A percentile compares a stretch with the other conserved stretches of the same genome.
Evolutionary conservation across 2,797 vertebrate species (phyloP).

Genomic region (Aselliscus stoliczkanus): DNA sequence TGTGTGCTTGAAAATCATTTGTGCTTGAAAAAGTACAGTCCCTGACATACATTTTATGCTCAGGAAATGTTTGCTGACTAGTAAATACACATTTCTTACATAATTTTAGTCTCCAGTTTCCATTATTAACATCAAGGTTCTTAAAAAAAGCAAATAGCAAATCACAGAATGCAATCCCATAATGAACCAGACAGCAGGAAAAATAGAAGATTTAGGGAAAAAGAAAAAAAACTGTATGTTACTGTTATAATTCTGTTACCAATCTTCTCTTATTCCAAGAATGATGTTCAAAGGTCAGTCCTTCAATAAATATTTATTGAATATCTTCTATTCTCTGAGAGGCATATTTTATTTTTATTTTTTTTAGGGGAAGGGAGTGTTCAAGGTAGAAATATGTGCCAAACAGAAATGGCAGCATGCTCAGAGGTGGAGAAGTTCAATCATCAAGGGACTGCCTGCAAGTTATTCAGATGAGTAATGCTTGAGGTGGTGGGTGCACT

Average conservation of each 20-base stretch:
- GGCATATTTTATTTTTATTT: no score
- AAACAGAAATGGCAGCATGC: not conserved
- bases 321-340: not conserved
- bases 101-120: not conserved
- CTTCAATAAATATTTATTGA: not conserved
- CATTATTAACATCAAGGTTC: not conserved
- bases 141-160: not conserved
- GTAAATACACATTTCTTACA: not conserved
- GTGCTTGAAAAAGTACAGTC: not conserved
- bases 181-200: not conserved
- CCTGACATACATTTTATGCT: constrained; percentile 3
- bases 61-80: not conserved
- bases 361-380: not conserved
- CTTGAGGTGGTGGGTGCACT: not conserved
- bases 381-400: not conserved
- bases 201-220: not conserved
- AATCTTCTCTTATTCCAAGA: constrained; percentile 22
- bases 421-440: not conserved
- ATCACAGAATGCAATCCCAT: not conserved
- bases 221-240: not conserved
- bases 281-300: not conserved
- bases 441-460: not conserved
- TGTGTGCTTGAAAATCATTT: not conserved
- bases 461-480: not conserved
- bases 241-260: not conserved